phyloP scores from a whole-genome alignment of 2,113 vertebrate species.

The Paramormyrops kingsleyae region DNA sequence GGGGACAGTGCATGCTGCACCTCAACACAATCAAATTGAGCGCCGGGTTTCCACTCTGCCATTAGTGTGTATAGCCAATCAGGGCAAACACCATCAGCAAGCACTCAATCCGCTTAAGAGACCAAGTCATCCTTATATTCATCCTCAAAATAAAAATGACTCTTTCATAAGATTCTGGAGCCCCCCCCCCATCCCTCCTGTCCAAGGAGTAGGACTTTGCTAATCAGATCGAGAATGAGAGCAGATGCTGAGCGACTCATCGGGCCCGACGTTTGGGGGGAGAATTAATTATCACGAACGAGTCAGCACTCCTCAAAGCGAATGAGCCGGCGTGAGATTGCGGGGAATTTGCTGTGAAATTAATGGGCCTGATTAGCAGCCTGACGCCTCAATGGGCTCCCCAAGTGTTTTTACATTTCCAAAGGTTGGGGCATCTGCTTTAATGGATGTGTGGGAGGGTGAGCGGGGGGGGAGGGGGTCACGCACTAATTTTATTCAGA shows the following conservation, averaged over 20 bases:
- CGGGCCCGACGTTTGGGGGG: neutral
- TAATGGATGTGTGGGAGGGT: neutral
- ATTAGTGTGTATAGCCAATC: neutral
- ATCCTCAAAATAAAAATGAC: neutral
- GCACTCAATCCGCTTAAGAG: neutral
- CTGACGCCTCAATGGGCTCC: neutral
- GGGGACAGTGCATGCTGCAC: neutral
- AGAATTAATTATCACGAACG: constrained; percentile 8
- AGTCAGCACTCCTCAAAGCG: neutral
- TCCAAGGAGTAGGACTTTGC: neutral
- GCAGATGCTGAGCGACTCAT: neutral
- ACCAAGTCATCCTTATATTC: neutral
- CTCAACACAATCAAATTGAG: neutral
- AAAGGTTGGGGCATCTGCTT: neutral
- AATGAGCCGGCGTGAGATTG: neutral
- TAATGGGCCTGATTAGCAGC: neutral
- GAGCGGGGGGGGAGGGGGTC: neutral
- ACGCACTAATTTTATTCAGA: neutral
- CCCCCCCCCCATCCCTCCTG: neutral
- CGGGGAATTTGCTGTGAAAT: neutral
- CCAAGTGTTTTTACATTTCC: neutral
- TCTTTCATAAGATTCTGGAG: too few relatives aligned
- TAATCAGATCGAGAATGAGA: neutral
- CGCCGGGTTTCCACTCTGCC: neutral
- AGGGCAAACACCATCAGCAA: neutral